phyloP scores from a whole-genome alignment of 2,888 invertebrate genomes.

The Sinohyriopsis cumingii region DNA sequence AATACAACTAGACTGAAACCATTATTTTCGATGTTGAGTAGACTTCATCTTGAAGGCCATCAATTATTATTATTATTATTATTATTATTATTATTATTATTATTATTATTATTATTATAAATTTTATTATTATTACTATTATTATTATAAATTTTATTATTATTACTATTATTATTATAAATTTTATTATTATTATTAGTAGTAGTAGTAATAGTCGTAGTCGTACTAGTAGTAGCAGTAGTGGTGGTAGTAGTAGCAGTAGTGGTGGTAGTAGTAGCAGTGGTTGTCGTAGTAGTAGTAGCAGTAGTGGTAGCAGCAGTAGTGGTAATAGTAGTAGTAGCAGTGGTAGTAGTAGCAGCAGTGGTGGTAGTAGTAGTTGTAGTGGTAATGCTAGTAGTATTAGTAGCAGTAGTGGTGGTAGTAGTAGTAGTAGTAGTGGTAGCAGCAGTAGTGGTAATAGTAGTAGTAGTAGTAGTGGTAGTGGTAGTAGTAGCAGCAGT shows the following conservation, averaged over 20 bases:
- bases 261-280: constrained; percentile 7
- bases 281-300: constrained; percentile 5
- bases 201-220: too few relatives aligned
- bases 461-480: constrained; percentile 10
- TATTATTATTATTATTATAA: too few relatives aligned
- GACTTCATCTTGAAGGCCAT: too few relatives aligned
- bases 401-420: not conserved
- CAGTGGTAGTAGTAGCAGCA: constrained; percentile 9
- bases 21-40: too few relatives aligned
- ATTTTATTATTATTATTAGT: too few relatives aligned
- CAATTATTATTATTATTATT: too few relatives aligned
- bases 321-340: constrained; percentile 13
- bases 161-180: too few relatives aligned
- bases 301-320: constrained; percentile 2
- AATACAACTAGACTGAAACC: too few relatives aligned
- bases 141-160: too few relatives aligned
- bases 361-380: not conserved
- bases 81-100: too few relatives aligned
- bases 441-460: constrained; percentile 6
- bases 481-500: constrained; percentile 12
- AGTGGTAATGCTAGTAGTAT: too few relatives aligned
- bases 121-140: too few relatives aligned
- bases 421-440: constrained; percentile 8
- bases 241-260: constrained; percentile 12
- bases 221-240: constrained; percentile 1